phyloP scores from a whole-genome alignment of 2,888 invertebrate species.

The Peribatodes rhomboidaria region DNA sequence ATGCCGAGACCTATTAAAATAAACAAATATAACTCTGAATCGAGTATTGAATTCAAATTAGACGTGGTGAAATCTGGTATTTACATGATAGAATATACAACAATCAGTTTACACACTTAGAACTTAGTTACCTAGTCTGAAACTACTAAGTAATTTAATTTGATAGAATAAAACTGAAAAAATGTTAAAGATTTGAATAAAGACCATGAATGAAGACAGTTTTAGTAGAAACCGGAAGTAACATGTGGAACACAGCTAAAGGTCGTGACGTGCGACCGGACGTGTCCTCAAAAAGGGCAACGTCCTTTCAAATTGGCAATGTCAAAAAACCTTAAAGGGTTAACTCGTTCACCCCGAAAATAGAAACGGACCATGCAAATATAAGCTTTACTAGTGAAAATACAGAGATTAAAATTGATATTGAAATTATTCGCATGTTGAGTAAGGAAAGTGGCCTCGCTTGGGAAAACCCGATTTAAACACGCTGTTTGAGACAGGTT shows the following conservation, averaged over 20 bases:
- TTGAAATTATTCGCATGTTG: constrained; percentile 55
- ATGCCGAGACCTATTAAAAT: constrained; percentile 45
- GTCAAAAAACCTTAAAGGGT: constrained; percentile 49
- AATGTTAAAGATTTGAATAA: background rate
- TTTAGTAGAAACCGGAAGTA: constrained; percentile 38
- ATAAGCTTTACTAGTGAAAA: constrained; percentile 39
- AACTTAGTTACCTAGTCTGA: background rate
- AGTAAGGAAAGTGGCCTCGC: constrained; percentile 65
- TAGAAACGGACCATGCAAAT: constrained; percentile 23
- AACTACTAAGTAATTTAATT: background rate
- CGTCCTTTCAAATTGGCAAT: constrained; percentile 53
- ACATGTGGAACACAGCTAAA: constrained; percentile 9
- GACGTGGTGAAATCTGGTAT: constrained; percentile 25
- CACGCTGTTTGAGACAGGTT: constrained; percentile 65
- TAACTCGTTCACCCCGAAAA: constrained; percentile 46
- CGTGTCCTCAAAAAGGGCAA: constrained; percentile 40
- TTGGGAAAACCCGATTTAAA: constrained; percentile 69
- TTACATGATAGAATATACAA: constrained; percentile 9
- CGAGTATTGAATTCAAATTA: constrained; percentile 61
- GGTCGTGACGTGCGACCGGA: constrained; percentile 10
- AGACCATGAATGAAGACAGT: constrained; percentile 14
- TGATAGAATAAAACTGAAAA: background rate
- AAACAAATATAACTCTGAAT: constrained; percentile 45
- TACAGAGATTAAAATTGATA: constrained; percentile 45
- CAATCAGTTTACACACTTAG: background rate